Evolutionary conservation across 1,140 invertebrate species (phyloP).

Genomic region (Orchesella cincta): DNA sequence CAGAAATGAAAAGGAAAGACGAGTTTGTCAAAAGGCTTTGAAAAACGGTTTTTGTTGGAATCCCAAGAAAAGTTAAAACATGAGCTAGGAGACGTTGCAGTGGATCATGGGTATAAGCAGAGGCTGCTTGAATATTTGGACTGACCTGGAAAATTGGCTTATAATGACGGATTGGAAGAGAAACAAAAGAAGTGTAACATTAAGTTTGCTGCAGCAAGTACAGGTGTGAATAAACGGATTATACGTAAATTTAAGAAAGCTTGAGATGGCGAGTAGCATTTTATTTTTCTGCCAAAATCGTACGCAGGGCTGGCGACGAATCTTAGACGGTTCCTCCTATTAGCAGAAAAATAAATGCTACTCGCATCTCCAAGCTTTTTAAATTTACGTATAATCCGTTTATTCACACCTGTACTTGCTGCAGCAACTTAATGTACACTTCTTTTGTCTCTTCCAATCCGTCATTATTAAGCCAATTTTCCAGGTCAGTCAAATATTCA

Average conservation of each 20-base stretch:
- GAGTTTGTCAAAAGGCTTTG: conserved; percentile 92
- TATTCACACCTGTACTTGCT: conserved; percentile 66
- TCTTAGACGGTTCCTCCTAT: no score
- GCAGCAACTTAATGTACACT: conserved; percentile 70
- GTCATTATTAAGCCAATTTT: conserved; percentile 94
- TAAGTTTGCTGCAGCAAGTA: conserved; percentile 66
- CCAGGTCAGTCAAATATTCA: conserved; percentile 75
- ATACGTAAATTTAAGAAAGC: no score
- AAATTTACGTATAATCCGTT: no score
- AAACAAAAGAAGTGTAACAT: conserved; percentile 79
- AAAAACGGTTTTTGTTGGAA: conserved; percentile 99
- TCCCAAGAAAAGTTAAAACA: conserved; percentile 82
- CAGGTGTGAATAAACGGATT: no score
- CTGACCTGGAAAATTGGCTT: conserved; percentile 92
- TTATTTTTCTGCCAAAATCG: no score
- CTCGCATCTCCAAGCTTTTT: no score
- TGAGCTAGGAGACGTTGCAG: conserved; percentile 73
- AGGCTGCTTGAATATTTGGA: conserved; percentile 71
- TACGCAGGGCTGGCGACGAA: no score
- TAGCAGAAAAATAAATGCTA: no score
- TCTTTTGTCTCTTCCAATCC: conserved; percentile 90
- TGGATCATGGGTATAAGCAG: conserved; percentile 71
- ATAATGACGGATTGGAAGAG: conserved; percentile 91
- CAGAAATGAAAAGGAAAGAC: conserved; percentile 87
- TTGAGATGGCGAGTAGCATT: no score